These are phyloP conservation scores for Fratercula arctica DNA, from an alignment of 2,797 vertebrate species.

Conservation along the genomic window DNA sequence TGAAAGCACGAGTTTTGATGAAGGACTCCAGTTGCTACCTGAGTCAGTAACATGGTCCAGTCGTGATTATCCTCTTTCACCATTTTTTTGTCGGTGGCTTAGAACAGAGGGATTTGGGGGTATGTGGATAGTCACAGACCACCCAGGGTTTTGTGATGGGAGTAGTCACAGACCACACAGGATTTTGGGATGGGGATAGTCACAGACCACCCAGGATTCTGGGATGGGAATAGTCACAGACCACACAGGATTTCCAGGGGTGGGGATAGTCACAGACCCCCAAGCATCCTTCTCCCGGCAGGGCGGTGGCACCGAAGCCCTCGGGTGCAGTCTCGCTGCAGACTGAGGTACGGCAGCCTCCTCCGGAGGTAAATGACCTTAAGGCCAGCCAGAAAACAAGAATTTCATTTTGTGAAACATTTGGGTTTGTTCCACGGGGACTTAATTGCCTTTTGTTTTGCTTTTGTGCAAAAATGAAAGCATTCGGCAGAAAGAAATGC, in stretches of 20 bases:
- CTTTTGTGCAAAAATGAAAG: slow-evolving; percentile 24
- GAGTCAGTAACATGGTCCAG: neutral
- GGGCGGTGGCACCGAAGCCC: neutral
- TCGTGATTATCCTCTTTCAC: neutral
- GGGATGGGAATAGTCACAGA: neutral
- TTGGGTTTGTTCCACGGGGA: neutral
- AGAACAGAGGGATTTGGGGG: neutral
- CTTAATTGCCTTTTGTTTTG: slow-evolving; percentile 21
- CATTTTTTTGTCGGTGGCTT: neutral
- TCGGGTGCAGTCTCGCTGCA: neutral
- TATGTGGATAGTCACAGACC: neutral
- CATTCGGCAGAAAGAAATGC: neutral
- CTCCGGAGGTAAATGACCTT: neutral
- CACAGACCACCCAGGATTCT: neutral
- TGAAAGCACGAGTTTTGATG: fast-evolving
- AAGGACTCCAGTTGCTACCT: neutral
- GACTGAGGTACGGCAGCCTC: neutral
- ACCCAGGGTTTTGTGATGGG: neutral
- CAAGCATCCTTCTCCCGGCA: neutral
- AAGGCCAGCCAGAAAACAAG: neutral
- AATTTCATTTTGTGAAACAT: slow-evolving; percentile 13
- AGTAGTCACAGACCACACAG: neutral
- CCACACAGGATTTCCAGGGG: no score
- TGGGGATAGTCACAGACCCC: neutral
- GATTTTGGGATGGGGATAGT: neutral